These are phyloP conservation scores for Gallirallus australis DNA, from an alignment of 2,797 vertebrate genomes.

Conservation along the genomic window DNA sequence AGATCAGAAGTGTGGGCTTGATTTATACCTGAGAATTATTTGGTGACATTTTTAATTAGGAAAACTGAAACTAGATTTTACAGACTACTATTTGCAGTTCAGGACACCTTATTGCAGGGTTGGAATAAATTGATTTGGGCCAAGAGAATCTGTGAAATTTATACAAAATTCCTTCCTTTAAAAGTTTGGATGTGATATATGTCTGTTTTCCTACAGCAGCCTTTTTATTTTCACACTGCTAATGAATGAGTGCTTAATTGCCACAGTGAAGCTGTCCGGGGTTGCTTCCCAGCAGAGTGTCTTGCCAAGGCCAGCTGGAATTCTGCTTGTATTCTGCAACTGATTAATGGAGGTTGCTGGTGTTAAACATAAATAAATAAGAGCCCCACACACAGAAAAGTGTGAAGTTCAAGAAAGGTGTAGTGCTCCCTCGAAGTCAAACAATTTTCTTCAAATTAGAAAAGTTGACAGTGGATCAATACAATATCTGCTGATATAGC, in stretches of 20 bases:
- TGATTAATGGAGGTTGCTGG: conserved; percentile 53
- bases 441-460: conserved; percentile 53
- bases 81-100: not conserved
- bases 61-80: not conserved
- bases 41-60: not conserved
- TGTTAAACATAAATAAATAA: conserved; percentile 56
- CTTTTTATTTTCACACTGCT: conserved; percentile 57
- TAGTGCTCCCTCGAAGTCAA: conserved; percentile 22
- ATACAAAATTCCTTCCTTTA: not conserved
- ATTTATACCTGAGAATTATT: not conserved
- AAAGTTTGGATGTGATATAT: not conserved
- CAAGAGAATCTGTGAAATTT: not conserved
- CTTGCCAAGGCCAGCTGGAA: conserved; percentile 54
- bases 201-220: not conserved
- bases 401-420: not conserved
- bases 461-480: conserved; percentile 43
- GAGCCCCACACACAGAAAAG: not conserved
- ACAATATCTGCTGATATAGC: conserved; percentile 42
- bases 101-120: not conserved
- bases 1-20: not conserved
- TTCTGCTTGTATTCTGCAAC: conserved; percentile 8
- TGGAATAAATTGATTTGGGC: not conserved
- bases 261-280: conserved; percentile 7
- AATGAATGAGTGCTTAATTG: conserved; percentile 47
- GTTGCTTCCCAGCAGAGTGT: conserved; percentile 40